Base-by-base conservation (phyloP, 1,140 invertebrate genomes). In the Drosophila sp. region DNA sequence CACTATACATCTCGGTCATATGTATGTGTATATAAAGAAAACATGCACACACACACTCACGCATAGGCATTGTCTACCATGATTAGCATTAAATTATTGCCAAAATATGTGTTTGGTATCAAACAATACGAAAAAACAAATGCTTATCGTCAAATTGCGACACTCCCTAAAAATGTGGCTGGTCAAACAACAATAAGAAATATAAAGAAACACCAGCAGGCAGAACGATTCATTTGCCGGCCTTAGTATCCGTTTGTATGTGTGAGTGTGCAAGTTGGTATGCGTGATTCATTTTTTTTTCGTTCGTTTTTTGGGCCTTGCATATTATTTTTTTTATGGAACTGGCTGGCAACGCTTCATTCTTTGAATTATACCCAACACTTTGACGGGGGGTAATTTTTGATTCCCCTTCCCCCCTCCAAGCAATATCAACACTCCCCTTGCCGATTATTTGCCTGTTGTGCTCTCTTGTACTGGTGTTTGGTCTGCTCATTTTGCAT, bases 311-410 rank as follows among this genome's bases (percentile, higher is more conserved):
- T 75, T 66, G 65, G 66, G 62, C 74, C 50, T 61, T 80, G 77
- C 72, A 77, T 78, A 74, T 80, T 72, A 72, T 73, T 79, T 89
- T 76, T 73, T 79, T 87, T 87, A 86, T 87, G 83, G 72, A 77
- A 65, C 76, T 64, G 79, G 58, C 79, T 71, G 72, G 70, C 55
- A 67, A 55, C 41, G 56, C 73, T 68, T 56, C 68, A 73, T 83
- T 87, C 79, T 73, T 81, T 86, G 68, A 89, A 70, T 64, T 70
- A 67, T 76, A 17, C 70, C 76, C 77, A 63, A 79, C 62, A 73
- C 57, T 71, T 57, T 87, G 79, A 47, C 71, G 82, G 83, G 83
- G 82, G 83, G 83, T 87, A 79, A 57, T 54, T 54, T 30, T 54
- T 1, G 2, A 8, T 40, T n/a, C 35, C 47, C 44, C 32, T 29